Percentiles rank a stretch among this genome's conserved stretches.
These are phyloP conservation scores for Sarcophaga rosellei DNA, from an alignment of 2,888 invertebrate genomes.

Conservation along the genomic window DNA sequence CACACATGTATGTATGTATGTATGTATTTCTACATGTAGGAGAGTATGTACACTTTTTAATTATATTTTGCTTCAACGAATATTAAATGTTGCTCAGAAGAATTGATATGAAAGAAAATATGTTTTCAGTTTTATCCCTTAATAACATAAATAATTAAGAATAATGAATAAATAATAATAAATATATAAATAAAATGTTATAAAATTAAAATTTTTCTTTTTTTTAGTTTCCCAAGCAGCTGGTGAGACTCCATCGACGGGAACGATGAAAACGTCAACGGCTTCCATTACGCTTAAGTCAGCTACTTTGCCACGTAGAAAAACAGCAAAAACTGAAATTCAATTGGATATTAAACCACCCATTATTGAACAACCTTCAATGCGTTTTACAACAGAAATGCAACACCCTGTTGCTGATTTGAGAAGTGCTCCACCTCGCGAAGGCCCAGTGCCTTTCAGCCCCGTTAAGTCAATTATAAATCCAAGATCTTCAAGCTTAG, in stretches of 20 bases:
- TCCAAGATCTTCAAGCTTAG: slow-evolving; percentile 83
- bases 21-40: no score
- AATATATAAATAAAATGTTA: not conserved
- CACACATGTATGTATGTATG: not conserved
- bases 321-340: slow-evolving; percentile 86
- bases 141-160: no score
- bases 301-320: slow-evolving; percentile 85
- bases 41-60: no score
- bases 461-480: slow-evolving; percentile 77
- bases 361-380: slow-evolving; percentile 78
- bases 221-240: slow-evolving; percentile 38
- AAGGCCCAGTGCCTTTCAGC: slow-evolving; percentile 79
- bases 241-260: slow-evolving; percentile 65
- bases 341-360: slow-evolving; percentile 83
- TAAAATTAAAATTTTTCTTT: not conserved
- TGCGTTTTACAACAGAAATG: slow-evolving; percentile 85
- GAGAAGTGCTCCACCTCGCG: slow-evolving; percentile 80
- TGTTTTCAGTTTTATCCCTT: no score
- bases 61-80: no score
- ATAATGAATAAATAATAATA: no score
- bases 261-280: slow-evolving; percentile 83
- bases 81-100: no score
- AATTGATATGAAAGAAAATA: no score
- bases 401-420: slow-evolving; percentile 83
- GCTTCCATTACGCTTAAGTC: slow-evolving; percentile 86